These are phyloP conservation scores for Gymnorhina tibicen DNA, from an alignment of 2,113 vertebrate genomes.

Conservation along the genomic window DNA sequence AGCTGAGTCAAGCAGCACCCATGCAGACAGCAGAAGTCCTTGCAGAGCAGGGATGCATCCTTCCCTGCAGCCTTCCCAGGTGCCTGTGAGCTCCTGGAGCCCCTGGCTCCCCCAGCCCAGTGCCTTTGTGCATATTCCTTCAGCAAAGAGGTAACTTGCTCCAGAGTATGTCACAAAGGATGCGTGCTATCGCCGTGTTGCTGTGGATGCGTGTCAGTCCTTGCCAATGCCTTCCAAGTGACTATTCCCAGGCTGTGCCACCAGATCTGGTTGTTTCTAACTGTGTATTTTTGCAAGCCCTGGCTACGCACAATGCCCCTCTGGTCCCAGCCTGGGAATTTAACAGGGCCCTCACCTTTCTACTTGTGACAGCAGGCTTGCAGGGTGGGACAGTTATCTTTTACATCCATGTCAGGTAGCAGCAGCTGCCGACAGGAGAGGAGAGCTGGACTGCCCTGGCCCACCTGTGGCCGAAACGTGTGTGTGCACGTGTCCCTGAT, in stretches of 20 bases:
- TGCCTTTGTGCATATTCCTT: background rate
- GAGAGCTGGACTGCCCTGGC: background rate
- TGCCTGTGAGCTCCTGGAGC: background rate
- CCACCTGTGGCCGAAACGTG: accelerated
- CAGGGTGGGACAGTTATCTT: background rate
- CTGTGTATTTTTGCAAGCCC: background rate
- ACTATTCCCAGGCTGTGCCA: background rate
- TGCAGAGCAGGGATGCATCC: background rate
- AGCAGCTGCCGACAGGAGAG: background rate
- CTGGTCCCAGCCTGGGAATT: background rate
- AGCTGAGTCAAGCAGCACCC: background rate
- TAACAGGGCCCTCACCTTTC: background rate
- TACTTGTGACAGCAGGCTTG: accelerated
- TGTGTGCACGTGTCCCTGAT: accelerated
- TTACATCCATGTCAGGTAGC: background rate
- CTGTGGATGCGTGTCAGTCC: background rate
- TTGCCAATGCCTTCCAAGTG: background rate
- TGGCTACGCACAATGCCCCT: accelerated
- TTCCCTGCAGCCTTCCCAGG: background rate
- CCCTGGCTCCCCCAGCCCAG: background rate
- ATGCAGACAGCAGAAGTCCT: background rate
- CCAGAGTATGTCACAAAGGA: accelerated
- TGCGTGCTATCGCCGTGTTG: background rate
- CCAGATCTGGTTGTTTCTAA: background rate
- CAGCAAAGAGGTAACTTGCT: background rate